Conservation (phyloP, 2,797 vertebrate species). For the Spheniscus humboldti region DNA sequence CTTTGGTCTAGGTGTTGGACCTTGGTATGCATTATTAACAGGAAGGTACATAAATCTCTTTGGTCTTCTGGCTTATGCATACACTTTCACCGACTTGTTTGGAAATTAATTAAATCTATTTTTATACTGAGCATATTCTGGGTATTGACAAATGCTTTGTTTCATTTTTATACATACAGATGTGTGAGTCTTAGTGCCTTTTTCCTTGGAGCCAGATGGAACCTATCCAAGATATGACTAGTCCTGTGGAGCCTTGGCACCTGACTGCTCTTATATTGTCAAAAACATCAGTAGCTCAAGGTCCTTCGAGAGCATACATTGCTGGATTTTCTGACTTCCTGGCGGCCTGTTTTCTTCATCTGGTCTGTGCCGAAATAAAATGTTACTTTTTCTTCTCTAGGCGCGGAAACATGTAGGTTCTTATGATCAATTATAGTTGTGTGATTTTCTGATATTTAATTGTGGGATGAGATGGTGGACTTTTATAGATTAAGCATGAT, state of each 20-base stretch:
- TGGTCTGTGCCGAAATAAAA: neutral
- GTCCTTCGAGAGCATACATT: neutral
- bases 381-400: neutral
- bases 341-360: neutral
- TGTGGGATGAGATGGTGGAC: neutral
- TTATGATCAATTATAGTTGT: neutral
- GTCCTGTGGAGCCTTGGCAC: neutral
- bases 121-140: neutral
- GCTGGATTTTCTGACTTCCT: neutral
- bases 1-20: neutral
- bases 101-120: neutral
- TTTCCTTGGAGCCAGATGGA: conserved; percentile 21
- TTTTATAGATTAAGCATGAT: neutral
- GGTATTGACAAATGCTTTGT: neutral
- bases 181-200: neutral
- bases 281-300: conserved; percentile 21
- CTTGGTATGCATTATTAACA: neutral
- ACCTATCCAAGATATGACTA: neutral
- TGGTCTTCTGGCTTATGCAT: neutral
- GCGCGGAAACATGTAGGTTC: neutral
- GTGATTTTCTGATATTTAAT: neutral
- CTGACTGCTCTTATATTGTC: neutral
- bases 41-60: neutral
- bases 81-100: neutral
- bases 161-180: neutral